A percentile compares a stretch with the other conserved stretches of the same genome.
phyloP scores from a whole-genome alignment of 2,113 vertebrate genomes.

The Coryphaenoides rupestris region DNA sequence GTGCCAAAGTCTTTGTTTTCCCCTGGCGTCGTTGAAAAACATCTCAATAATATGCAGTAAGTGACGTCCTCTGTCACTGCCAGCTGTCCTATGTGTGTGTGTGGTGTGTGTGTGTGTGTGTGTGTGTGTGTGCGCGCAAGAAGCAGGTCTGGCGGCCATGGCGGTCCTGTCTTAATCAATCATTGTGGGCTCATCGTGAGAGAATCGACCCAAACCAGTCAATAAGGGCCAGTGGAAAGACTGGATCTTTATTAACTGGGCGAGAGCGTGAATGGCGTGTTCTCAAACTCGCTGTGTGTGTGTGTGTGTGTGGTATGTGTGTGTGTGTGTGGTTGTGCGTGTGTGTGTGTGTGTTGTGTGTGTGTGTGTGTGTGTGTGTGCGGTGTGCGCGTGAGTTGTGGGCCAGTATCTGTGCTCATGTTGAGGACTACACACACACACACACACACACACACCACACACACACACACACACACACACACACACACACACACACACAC shows the following conservation, averaged over 20 bases:
- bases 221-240: neutral
- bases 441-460: no score
- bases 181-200: neutral
- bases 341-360: neutral
- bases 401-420: constrained; percentile 1
- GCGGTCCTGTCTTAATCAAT: neutral
- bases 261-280: neutral
- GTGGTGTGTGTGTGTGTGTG: no score
- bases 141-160: neutral
- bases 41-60: no score
- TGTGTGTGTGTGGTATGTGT: neutral
- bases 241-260: neutral
- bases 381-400: no score
- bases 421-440: no score
- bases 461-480: no score
- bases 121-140: neutral
- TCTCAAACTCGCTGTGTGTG: neutral
- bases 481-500: no score
- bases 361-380: neutral
- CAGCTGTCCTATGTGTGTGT: no score
- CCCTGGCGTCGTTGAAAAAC: no score
- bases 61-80: no score
- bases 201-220: neutral
- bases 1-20: no score
- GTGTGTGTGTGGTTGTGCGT: neutral